A percentile compares a stretch with the other conserved stretches of the same genome.
Conservation (phyloP, 2,888 invertebrate genomes). For the Cremastobaeus sp. region DNA sequence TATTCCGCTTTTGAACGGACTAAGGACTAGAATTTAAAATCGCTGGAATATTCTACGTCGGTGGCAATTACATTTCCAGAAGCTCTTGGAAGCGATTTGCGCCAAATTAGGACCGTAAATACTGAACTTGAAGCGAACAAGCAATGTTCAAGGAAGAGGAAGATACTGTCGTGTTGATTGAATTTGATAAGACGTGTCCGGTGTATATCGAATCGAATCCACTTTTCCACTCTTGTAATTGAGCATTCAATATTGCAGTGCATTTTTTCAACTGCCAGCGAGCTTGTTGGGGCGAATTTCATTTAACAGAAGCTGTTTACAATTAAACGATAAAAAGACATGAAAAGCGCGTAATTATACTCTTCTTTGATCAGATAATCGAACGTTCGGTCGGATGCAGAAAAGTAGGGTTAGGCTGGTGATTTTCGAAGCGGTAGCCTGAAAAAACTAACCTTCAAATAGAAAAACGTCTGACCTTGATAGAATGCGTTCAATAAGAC, state of each 20-base stretch:
- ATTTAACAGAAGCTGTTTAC: not conserved
- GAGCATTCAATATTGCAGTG: too few species aligned
- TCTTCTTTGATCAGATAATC: too few species aligned
- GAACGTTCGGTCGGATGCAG: too few species aligned
- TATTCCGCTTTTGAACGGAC: constrained; percentile 6
- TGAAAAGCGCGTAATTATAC: too few species aligned
- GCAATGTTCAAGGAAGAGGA: constrained; percentile 59
- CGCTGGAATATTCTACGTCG: constrained; percentile 39
- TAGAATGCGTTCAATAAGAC: constrained; percentile 8
- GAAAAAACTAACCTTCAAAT: not conserved
- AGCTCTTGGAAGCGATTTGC: constrained; percentile 63
- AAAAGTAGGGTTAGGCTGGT: too few species aligned
- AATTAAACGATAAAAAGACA: not conserved
- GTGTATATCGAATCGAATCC: constrained; percentile 12
- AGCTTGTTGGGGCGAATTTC: not conserved
- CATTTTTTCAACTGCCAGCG: not conserved
- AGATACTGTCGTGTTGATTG: constrained; percentile 49
- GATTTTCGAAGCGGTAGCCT: too few species aligned
- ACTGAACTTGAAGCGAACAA: constrained; percentile 31
- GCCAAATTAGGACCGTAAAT: constrained; percentile 64
- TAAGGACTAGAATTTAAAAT: constrained; percentile 40
- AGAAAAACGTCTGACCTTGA: not conserved
- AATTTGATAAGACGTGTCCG: constrained; percentile 41
- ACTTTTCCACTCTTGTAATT: constrained; percentile 17
- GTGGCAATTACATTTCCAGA: constrained; percentile 52